Evolutionary conservation across 2,888 invertebrate genomes (phyloP).

Genomic region (Heteromyza rotundicornis): DNA sequence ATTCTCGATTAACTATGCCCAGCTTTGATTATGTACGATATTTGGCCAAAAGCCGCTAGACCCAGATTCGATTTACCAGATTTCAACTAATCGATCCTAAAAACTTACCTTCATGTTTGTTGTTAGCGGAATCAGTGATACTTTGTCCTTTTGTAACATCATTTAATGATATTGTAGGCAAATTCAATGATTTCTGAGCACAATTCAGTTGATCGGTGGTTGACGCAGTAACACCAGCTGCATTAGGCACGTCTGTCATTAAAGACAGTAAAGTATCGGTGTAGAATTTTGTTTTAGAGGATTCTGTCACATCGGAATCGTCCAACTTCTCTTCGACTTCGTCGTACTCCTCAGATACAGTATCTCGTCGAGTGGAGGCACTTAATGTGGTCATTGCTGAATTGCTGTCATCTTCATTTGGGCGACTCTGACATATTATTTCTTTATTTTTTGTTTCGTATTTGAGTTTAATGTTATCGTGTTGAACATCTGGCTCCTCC

Average conservation of each 20-base stretch:
- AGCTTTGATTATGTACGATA: too few species aligned
- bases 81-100: too few species aligned
- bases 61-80: too few species aligned
- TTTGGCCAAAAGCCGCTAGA: too few species aligned
- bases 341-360: conserved; percentile 51
- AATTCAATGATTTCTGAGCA: too few species aligned
- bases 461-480: conserved; percentile 51
- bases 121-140: too few species aligned
- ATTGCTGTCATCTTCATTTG: conserved; percentile 35
- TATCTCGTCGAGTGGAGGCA: conserved; percentile 26
- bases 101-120: too few species aligned
- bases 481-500: conserved; percentile 42
- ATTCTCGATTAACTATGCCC: too few species aligned
- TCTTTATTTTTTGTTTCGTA: conserved; percentile 59
- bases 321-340: conserved; percentile 55
- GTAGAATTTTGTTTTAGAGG: conserved; percentile 17
- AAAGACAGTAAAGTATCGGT: conserved; percentile 29
- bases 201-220: too few species aligned
- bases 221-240: too few species aligned
- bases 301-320: conserved; percentile 36
- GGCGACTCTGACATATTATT: conserved; percentile 48
- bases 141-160: too few species aligned
- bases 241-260: conserved; percentile 34
- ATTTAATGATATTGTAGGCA: too few species aligned
- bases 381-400: conserved; percentile 5